Conservation (phyloP, 37 sponge, comb jelly and placozoan genomes). For the Chondrosia reniformis region DNA sequence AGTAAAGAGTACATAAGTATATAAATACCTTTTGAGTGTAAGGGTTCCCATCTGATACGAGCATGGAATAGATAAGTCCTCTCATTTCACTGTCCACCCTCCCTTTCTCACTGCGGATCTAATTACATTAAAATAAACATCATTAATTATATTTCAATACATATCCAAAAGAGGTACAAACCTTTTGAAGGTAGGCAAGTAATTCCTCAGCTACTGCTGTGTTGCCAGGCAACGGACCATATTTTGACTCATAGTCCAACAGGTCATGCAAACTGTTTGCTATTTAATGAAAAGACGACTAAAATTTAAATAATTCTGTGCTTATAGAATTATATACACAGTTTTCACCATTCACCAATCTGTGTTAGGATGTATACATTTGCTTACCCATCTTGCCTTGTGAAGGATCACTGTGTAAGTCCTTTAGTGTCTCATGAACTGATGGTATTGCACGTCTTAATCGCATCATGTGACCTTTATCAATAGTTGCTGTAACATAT, state of each 20-base stretch:
- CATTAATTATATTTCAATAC: no score
- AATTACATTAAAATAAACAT: no score
- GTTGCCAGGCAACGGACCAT: conserved; percentile 33
- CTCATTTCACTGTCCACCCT: conserved; percentile 28
- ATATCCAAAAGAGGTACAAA: no score
- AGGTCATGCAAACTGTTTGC: conserved; percentile 28
- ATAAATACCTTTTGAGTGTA: conserved; percentile 40
- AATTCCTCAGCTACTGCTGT: conserved; percentile 21
- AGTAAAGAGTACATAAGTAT: not conserved
- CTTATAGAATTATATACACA: not conserved
- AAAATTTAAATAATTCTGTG: not conserved
- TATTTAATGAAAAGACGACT: not conserved
- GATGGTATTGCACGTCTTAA: conserved; percentile 27
- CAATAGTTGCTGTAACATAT: not conserved
- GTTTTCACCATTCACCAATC: no score
- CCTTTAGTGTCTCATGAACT: not conserved
- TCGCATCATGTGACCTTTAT: not conserved
- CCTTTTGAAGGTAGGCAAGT: conserved; percentile 29
- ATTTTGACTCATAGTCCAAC: conserved; percentile 33
- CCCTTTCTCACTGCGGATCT: not conserved
- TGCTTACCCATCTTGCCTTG: conserved; percentile 21
- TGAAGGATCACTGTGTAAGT: conserved; percentile 24
- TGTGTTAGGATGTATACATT: not conserved
- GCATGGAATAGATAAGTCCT: conserved; percentile 35
- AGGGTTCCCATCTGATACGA: conserved; percentile 29